Conservation (phyloP, 2,797 vertebrate genomes). For the Hypotaenidia okinawae region DNA sequence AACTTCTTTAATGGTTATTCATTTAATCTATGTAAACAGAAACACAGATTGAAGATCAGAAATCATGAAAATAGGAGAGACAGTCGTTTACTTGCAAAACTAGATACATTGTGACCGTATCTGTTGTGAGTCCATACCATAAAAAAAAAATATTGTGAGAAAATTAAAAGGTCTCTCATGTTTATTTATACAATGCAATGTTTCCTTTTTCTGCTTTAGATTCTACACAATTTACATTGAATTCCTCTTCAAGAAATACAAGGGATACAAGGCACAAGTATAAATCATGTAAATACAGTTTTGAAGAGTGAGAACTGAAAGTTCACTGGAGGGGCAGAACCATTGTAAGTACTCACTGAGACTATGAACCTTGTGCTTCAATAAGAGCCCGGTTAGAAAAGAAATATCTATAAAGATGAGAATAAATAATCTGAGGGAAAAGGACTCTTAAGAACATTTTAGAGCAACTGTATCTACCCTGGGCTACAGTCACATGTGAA, state of each 20-base stretch:
- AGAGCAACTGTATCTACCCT: not conserved
- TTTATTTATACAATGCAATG: not conserved
- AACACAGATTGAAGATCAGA: not conserved
- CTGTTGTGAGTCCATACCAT: not conserved
- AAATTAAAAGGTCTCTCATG: not conserved
- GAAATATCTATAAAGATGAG: not conserved
- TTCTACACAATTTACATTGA: not conserved
- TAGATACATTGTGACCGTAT: accelerated
- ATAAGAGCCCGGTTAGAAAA: not conserved
- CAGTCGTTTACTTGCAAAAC: not conserved
- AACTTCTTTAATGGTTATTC: not conserved
- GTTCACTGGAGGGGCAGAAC: not conserved
- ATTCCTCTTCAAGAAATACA: not conserved
- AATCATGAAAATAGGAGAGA: not conserved
- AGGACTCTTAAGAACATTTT: not conserved
- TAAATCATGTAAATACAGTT: not conserved
- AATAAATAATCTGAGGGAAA: not conserved
- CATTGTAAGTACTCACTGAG: not conserved
- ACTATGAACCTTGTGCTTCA: not conserved
- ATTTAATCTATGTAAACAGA: not conserved
- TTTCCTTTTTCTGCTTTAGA: not conserved
- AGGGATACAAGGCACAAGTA: not conserved
- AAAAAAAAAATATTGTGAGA: not conserved
- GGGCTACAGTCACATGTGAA: not conserved
- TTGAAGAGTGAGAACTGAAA: not conserved